phyloP scores from a whole-genome alignment of 2,888 invertebrate species.

The Eupeodes latifasciatus region DNA sequence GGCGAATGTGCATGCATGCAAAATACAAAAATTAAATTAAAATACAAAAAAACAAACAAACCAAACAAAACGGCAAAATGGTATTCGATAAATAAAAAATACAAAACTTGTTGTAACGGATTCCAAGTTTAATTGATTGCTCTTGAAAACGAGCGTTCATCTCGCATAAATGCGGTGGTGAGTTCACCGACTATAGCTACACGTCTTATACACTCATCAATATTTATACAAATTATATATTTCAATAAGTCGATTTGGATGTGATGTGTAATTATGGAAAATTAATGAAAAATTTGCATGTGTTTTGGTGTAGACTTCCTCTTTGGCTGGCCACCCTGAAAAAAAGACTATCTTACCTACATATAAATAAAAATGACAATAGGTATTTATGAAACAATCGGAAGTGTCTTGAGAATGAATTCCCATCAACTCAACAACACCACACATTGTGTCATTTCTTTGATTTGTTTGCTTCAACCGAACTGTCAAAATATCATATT shows the following conservation, averaged over 20 bases:
- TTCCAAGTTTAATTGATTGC: slow-evolving; percentile 71
- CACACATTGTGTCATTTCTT: background rate
- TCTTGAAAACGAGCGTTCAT: slow-evolving; percentile 71
- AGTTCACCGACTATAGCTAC: slow-evolving; percentile 44
- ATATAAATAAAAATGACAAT: background rate
- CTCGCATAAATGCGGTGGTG: slow-evolving; percentile 13
- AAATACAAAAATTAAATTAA: slow-evolving; percentile 7
- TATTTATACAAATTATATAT: background rate
- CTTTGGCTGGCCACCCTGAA: background rate
- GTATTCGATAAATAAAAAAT: slow-evolving; percentile 14
- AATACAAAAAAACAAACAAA: slow-evolving; percentile 8
- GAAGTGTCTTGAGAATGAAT: slow-evolving; percentile 42
- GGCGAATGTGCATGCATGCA: slow-evolving; percentile 48
- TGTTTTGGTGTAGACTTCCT: slow-evolving; percentile 59
- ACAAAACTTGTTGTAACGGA: slow-evolving; percentile 64
- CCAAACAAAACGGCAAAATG: background rate
- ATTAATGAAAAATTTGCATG: slow-evolving; percentile 55
- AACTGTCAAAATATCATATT: slow-evolving; percentile 9
- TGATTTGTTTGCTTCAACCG: background rate
- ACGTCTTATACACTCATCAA: background rate
- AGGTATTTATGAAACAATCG: slow-evolving; percentile 40
- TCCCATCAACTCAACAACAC: background rate
- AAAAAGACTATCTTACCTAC: no score
- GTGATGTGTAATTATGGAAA: slow-evolving; percentile 26
- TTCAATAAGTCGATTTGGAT: background rate